Conservation (phyloP, 2,888 invertebrate species). For the Caenorhabditis sulstoni region DNA sequence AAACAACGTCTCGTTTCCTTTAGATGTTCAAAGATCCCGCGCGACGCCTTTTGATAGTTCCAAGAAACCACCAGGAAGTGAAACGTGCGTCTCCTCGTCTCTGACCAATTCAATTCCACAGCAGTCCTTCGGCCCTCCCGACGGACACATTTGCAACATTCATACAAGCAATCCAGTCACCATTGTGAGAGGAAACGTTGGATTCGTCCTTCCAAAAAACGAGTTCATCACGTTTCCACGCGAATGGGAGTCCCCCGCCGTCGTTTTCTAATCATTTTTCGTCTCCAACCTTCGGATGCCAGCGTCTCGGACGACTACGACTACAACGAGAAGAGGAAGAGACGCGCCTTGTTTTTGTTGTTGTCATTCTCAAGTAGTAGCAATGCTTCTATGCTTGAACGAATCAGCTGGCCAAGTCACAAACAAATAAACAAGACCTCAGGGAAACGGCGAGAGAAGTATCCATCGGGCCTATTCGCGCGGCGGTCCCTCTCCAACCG, state of each 20-base stretch:
- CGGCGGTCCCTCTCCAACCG: constrained; percentile 17
- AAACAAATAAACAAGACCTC: constrained; percentile 55
- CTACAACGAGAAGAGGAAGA: constrained; percentile 9
- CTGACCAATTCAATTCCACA: constrained; percentile 7
- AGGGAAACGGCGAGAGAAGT: constrained; percentile 20
- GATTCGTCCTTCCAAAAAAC: not conserved
- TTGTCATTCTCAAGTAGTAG: constrained; percentile 58
- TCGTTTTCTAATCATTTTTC: constrained; percentile 4
- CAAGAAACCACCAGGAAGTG: constrained; percentile 16
- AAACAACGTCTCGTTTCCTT: not conserved
- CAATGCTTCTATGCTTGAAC: constrained; percentile 57
- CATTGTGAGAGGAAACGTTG: not conserved
- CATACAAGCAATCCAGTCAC: not conserved
- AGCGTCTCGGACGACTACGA: constrained; percentile 38
- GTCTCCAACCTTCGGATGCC: constrained; percentile 7
- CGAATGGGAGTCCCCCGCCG: constrained; percentile 17
- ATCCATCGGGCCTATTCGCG: constrained; percentile 19
- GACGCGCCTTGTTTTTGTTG: constrained; percentile 57
- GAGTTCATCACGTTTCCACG: constrained; percentile 24
- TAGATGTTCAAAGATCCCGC: constrained; percentile 33
- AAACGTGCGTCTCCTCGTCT: not conserved
- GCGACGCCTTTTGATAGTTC: not conserved
- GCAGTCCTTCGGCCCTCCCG: not conserved
- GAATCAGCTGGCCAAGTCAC: constrained; percentile 57
- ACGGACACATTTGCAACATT: constrained; percentile 19